Conservation (phyloP, 2,797 vertebrate genomes). For the Microchirus variegatus region DNA sequence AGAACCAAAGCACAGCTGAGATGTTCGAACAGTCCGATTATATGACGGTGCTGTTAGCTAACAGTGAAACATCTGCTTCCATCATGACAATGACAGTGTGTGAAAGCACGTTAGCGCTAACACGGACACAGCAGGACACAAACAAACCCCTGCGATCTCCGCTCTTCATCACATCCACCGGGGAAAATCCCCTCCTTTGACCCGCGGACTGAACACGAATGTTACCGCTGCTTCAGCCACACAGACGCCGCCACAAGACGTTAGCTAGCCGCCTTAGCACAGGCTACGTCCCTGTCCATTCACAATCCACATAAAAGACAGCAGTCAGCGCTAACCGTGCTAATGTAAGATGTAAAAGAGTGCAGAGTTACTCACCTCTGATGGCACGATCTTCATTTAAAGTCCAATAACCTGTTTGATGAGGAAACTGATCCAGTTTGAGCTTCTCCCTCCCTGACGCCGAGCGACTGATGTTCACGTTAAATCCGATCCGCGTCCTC, state of each 20-base stretch:
- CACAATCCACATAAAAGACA: conserved; percentile 41
- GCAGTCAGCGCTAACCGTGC: conserved; percentile 3
- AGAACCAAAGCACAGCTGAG: conserved; percentile 5
- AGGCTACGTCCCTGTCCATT: conserved; percentile 65
- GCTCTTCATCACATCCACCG: too few species aligned
- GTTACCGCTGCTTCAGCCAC: conserved; percentile 37
- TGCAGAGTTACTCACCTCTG: conserved; percentile 78
- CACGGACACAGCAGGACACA: conserved; percentile 53
- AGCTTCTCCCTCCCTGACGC: conserved; percentile 80
- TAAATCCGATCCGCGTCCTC: conserved; percentile 69
- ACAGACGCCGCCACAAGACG: conserved; percentile 56
- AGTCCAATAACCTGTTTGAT: conserved; percentile 85
- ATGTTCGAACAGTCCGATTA: not conserved
- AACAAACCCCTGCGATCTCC: not conserved
- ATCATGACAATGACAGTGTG: conserved; percentile 66
- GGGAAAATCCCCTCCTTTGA: conserved; percentile 25
- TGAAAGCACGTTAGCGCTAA: conserved; percentile 65
- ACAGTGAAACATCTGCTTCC: conserved; percentile 30
- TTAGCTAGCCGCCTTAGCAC: conserved; percentile 72
- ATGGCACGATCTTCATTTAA: conserved; percentile 89
- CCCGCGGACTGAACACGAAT: conserved; percentile 68
- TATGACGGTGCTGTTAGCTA: conserved; percentile 22
- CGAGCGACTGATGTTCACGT: conserved; percentile 74
- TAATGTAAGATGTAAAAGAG: not conserved
- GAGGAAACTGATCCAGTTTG: conserved; percentile 86